Evolutionary conservation across 2,113 vertebrate genomes (phyloP), one percentile per base, ranked within the genome.

Genomic region (Pungitius pungitius): DNA sequence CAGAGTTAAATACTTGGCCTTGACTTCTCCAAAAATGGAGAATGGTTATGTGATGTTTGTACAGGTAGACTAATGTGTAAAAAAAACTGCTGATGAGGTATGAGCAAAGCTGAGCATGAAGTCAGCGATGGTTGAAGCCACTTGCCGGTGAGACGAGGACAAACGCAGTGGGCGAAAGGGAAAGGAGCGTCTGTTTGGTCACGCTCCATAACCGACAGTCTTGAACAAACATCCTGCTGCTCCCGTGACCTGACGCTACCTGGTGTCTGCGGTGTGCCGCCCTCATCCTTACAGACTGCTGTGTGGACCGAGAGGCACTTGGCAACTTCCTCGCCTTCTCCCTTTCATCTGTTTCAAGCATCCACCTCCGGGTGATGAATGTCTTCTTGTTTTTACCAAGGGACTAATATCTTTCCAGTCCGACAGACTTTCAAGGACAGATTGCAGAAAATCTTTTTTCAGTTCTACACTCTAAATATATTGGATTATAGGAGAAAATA

Each of bases 171-270:
- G n/a, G 12, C 20, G 55, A 39, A 22, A 60, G 54, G n/a, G 81
- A 78, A 65, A 72, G 68, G 78, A 78, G 74, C 73, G 78, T 81
- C 35, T 69, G 61, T 78, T 77, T 81, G 75, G 73, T 88, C 73
- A 69, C 13, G 55, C 64, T 88, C 79, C 80, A 85, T 73, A 75
- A 73, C 62, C 60, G 7, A 78, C 62, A 47, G 72, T 76, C 78
- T 83, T 77, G 90, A 87, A 81, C 85, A 89, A 88, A 84, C 77
- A 2, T 66, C 63, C 37, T 51, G 49, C 42, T 70, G 35, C 77
- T 74, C 82, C 51, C 81, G 77, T 83, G 84, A 89, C 88, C 73
- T 14, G 15, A 58, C 3, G 62, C 68, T 56, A 83, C 84, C 82
- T n/a, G 63, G 69, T 24, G 39, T 37, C 26, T 51, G 47, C 30